Evolutionary conservation across 2,113 vertebrate species (phyloP).

Genomic region (Mugil cephalus): DNA sequence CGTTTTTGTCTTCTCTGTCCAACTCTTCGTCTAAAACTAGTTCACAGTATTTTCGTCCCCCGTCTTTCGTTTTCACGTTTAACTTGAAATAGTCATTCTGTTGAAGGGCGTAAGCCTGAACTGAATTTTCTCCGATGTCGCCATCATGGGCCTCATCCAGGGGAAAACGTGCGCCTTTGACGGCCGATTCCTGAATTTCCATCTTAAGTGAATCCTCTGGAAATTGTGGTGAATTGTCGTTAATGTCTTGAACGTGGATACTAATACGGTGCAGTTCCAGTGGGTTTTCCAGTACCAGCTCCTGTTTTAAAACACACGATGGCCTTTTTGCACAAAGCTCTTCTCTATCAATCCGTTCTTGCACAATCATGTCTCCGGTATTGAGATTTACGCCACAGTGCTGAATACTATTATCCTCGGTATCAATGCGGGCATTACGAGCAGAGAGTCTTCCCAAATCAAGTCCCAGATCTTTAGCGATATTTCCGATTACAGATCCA

Average conservation of each 20-base stretch:
- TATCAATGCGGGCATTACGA: slow-evolving; percentile 76
- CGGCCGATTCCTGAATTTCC: slow-evolving; percentile 73
- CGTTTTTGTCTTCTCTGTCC: slow-evolving; percentile 55
- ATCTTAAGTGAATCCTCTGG: slow-evolving; percentile 49
- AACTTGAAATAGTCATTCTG: slow-evolving; percentile 77
- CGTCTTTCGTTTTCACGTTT: slow-evolving; percentile 50
- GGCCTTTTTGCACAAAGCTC: slow-evolving; percentile 70
- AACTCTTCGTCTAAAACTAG: slow-evolving; percentile 69
- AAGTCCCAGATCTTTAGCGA: slow-evolving; percentile 83
- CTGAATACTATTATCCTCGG: slow-evolving; percentile 54
- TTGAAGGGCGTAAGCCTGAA: slow-evolving; percentile 79
- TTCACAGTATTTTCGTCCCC: slow-evolving; percentile 73
- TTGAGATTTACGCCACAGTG: slow-evolving; percentile 73
- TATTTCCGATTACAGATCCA: slow-evolving; percentile 83
- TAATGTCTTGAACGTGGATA: slow-evolving; percentile 83
- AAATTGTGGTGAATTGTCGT: slow-evolving; percentile 82
- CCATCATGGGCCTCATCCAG: slow-evolving; percentile 80
- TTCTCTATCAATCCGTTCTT: slow-evolving; percentile 81
- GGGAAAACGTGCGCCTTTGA: slow-evolving; percentile 72
- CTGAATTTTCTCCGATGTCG: slow-evolving; percentile 82
- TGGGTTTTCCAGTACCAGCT: slow-evolving; percentile 81
- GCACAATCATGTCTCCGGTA: slow-evolving; percentile 77
- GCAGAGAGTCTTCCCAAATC: slow-evolving; percentile 65
- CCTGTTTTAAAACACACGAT: slow-evolving; percentile 78
- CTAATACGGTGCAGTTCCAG: slow-evolving; percentile 75